Evolutionary conservation across 2,888 invertebrate genomes (phyloP).

Genomic region (Apoda limacodes): DNA sequence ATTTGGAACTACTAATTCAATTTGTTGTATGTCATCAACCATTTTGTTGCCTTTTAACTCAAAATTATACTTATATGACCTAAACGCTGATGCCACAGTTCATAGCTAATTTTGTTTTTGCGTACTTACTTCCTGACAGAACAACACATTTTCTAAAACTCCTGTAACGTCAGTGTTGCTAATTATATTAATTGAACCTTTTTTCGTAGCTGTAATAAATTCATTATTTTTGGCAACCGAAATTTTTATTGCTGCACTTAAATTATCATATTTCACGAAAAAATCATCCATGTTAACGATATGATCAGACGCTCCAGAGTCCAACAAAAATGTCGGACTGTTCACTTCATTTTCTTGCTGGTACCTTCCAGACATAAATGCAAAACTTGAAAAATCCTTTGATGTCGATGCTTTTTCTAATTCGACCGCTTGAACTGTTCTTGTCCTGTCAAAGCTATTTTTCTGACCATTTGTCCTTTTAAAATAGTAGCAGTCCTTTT

Average conservation of each 20-base stretch:
- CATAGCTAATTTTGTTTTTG: too few relatives aligned
- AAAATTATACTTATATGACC: slow-evolving; percentile 22
- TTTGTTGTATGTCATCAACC: slow-evolving; percentile 12
- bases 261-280: slow-evolving; percentile 13
- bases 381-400: slow-evolving; percentile 12
- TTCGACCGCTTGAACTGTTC: slow-evolving; percentile 16
- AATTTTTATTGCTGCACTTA: slow-evolving; percentile 24
- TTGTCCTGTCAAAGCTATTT: slow-evolving; percentile 6
- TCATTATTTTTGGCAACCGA: slow-evolving; percentile 25
- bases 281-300: slow-evolving; percentile 20
- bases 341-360: slow-evolving; percentile 1
- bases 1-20: slow-evolving; percentile 11
- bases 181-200: slow-evolving; percentile 23
- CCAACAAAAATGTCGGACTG: slow-evolving; percentile 15
- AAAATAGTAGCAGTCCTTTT: slow-evolving; percentile 25
- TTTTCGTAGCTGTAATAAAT: slow-evolving; percentile 26
- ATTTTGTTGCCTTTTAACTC: slow-evolving; percentile 16
- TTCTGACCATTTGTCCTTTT: slow-evolving; percentile 15
- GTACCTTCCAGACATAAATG: slow-evolving; percentile 17
- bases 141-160: slow-evolving; percentile 19
- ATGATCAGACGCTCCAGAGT: slow-evolving; percentile 19
- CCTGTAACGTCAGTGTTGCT: slow-evolving; percentile 22
- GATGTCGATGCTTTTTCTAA: slow-evolving; percentile 7
- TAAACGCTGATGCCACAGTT: slow-evolving; percentile 24
- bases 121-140: slow-evolving; percentile 20